Evolutionary conservation across 2,888 invertebrate genomes (phyloP).

Genomic region (Metalampra italica): DNA sequence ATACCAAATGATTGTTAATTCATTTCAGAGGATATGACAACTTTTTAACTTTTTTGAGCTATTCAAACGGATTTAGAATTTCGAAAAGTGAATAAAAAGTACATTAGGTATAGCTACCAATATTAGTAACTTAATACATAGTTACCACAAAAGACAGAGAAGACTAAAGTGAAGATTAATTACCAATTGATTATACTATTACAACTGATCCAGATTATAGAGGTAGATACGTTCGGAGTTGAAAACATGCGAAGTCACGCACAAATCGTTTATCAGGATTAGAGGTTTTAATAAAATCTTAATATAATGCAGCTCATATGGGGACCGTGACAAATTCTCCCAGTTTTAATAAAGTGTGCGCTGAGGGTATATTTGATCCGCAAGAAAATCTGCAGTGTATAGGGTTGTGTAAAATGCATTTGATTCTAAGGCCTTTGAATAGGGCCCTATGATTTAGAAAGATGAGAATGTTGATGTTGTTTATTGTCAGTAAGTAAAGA

Average conservation of each 20-base stretch:
- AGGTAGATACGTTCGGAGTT: slow-evolving; percentile 6
- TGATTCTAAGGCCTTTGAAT: not conserved
- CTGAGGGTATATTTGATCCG: slow-evolving; percentile 5
- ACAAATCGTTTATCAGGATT: slow-evolving; percentile 60
- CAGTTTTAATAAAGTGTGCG: slow-evolving; percentile 42
- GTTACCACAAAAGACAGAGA: too few relatives aligned
- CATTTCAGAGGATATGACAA: too few relatives aligned
- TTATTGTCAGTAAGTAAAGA: too few relatives aligned
- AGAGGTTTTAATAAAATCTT: slow-evolving; percentile 49
- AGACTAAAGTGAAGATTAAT: too few relatives aligned
- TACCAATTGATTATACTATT: not conserved
- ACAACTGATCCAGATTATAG: slow-evolving; percentile 12
- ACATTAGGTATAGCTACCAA: too few relatives aligned
- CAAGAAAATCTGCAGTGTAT: not conserved
- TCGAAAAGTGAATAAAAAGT: too few relatives aligned
- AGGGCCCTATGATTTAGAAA: not conserved
- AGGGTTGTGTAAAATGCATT: not conserved
- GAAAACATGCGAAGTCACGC: slow-evolving; percentile 55
- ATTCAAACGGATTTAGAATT: too few relatives aligned
- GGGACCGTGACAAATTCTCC: slow-evolving; percentile 56
- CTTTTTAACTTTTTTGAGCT: too few relatives aligned
- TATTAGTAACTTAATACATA: too few relatives aligned
- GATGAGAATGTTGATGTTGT: too few relatives aligned
- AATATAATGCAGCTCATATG: slow-evolving; percentile 54
- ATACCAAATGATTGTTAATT: too few relatives aligned